These are phyloP conservation scores for Hypanus sabinus DNA, from an alignment of 2,113 vertebrate genomes.

Conservation along the genomic window DNA sequence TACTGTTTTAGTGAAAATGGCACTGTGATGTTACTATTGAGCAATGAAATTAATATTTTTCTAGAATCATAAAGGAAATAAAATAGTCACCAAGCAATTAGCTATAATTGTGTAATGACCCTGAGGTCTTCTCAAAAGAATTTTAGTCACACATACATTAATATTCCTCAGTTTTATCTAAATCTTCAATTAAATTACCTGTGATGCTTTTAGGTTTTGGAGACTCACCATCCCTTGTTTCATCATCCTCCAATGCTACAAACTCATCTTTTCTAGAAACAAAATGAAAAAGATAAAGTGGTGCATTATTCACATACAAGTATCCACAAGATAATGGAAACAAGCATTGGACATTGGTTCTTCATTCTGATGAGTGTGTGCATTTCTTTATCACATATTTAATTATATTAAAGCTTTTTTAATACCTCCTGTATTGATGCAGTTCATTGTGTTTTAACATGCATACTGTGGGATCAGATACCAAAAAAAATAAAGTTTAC, in stretches of 20 bases:
- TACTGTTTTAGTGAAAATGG: neutral
- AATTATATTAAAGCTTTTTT: neutral
- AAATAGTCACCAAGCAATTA: neutral
- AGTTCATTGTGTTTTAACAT: neutral
- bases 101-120: neutral
- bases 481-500: neutral
- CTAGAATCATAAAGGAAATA: neutral
- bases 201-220: constrained; percentile 39
- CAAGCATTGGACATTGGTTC: neutral
- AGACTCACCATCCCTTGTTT: neutral
- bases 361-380: neutral
- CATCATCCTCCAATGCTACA: constrained; percentile 36
- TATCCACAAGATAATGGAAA: neutral
- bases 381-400: neutral
- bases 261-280: constrained; percentile 54
- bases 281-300: neutral
- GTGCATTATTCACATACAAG: neutral
- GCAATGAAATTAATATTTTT: neutral
- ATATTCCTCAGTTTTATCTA: neutral
- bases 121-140: neutral
- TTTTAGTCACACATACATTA: neutral
- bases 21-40: neutral
- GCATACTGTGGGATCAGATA: neutral
- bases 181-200: constrained; percentile 40
- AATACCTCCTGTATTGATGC: neutral